Percentiles rank a stretch among this genome's conserved stretches.
These are phyloP conservation scores for Stomatorhinus ivindoensis DNA, from an alignment of 2,113 vertebrate species.

Conservation along the genomic window DNA sequence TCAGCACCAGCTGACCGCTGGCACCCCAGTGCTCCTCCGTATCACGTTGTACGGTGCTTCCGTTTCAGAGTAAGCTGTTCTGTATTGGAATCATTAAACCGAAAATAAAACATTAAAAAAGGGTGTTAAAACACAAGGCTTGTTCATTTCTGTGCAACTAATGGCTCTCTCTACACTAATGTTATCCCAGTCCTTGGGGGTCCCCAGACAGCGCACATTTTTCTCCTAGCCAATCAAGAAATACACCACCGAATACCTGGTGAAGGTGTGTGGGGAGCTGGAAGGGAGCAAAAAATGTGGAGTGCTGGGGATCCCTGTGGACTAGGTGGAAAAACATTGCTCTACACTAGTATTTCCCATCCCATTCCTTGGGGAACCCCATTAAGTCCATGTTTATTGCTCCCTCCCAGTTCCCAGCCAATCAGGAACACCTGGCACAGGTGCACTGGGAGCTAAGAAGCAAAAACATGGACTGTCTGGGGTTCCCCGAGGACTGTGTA, in stretches of 20 bases:
- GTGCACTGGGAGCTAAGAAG: too few relatives aligned
- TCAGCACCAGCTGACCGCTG: conserved; percentile 71
- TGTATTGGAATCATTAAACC: conserved; percentile 79
- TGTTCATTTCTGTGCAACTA: neutral
- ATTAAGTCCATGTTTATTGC: too few relatives aligned
- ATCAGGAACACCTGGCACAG: too few relatives aligned
- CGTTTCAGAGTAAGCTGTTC: conserved; percentile 70
- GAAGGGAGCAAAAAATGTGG: neutral
- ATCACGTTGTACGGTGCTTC: conserved; percentile 70
- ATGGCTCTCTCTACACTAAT: neutral
- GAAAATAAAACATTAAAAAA: conserved; percentile 75
- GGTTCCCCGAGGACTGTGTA: too few relatives aligned
- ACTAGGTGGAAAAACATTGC: neutral
- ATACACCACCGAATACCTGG: neutral
- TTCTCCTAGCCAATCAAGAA: neutral
- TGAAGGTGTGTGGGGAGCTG: neutral
- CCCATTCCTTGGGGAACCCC: too few relatives aligned
- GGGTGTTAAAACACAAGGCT: conserved; percentile 14
- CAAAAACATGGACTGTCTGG: too few relatives aligned
- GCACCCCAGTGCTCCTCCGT: conserved; percentile 66
- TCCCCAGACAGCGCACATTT: neutral
- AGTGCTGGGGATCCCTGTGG: neutral
- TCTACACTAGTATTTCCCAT: neutral
- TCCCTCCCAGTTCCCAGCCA: too few relatives aligned
- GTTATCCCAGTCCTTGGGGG: neutral